Percentiles rank a stretch among this genome's conserved stretches.
Conservation (phyloP, 2,113 vertebrate genomes). For the Malurus melanocephalus region DNA sequence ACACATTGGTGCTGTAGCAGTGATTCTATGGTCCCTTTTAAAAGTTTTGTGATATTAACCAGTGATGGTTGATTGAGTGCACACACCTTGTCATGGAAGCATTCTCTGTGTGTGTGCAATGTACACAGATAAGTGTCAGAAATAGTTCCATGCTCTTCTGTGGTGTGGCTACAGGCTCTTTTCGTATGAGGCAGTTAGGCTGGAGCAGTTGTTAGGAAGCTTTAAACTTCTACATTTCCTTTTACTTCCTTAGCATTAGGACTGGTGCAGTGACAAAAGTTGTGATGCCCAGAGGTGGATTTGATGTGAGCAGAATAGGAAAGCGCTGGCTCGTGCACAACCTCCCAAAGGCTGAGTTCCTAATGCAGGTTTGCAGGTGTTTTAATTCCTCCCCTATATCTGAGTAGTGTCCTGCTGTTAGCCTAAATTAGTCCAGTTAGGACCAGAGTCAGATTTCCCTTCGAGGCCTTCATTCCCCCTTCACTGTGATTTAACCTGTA, state of each 20-base stretch:
- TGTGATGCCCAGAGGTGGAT: not conserved
- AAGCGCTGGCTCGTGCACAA: not conserved
- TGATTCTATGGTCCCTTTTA: not conserved
- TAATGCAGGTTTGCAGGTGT: not conserved
- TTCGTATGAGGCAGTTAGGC: not conserved
- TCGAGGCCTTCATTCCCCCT: not conserved
- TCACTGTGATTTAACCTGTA: not conserved
- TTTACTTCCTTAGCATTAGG: not conserved
- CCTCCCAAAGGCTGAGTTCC: not conserved
- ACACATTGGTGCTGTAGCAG: fast-evolving
- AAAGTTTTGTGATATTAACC: not conserved
- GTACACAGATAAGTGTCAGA: not conserved
- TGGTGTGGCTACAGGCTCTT: not conserved
- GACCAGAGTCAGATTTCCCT: not conserved
- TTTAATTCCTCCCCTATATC: not conserved
- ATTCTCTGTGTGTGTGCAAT: not conserved
- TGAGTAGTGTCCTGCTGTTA: not conserved
- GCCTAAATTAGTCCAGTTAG: not conserved
- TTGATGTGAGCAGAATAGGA: not conserved
- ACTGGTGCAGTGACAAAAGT: not conserved
- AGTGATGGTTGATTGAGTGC: not conserved
- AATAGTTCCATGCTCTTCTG: not conserved
- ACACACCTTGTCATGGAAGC: not conserved
- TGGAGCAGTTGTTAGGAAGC: not conserved
- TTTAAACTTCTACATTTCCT: not conserved